Evolutionary conservation across 2,888 invertebrate genomes (phyloP).

Genomic region (Proisotoma minuta): DNA sequence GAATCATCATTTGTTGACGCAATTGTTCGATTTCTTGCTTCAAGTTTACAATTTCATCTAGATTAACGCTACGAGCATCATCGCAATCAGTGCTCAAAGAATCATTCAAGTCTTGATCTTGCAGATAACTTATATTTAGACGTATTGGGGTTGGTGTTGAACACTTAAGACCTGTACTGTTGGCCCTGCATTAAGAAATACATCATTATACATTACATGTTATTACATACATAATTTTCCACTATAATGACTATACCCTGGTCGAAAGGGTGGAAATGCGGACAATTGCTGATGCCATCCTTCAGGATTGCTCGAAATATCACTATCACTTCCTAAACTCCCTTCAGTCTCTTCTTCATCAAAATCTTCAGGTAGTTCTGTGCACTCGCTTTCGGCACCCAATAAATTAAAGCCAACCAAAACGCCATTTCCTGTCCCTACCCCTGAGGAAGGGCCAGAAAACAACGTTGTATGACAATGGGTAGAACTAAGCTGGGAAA

Average conservation of each 20-base stretch:
- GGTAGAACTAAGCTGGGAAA: background rate
- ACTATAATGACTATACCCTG: conserved; percentile 2
- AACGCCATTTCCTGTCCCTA: conserved; percentile 13
- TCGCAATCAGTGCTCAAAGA: background rate
- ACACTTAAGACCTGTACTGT: conserved; percentile 10
- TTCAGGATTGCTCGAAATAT: conserved; percentile 24
- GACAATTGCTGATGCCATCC: conserved; percentile 17
- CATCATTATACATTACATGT: background rate
- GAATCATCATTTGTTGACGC: conserved; percentile 13
- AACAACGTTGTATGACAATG: background rate
- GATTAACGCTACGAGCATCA: background rate
- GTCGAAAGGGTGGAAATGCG: conserved; percentile 1
- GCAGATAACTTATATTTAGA: background rate
- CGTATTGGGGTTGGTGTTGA: conserved; percentile 18
- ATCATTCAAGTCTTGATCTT: background rate
- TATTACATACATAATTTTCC: background rate
- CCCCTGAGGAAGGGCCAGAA: conserved; percentile 14
- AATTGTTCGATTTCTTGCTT: conserved; percentile 21
- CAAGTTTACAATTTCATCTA: conserved; percentile 13
- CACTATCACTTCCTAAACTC: too few relatives aligned
- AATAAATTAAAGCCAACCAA: background rate
- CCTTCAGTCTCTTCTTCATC: conserved; percentile 14
- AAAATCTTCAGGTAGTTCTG: background rate
- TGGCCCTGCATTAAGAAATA: background rate
- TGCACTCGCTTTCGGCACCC: background rate